Conservation (phyloP, 2,113 vertebrate genomes). For the Clarias batrachus region DNA sequence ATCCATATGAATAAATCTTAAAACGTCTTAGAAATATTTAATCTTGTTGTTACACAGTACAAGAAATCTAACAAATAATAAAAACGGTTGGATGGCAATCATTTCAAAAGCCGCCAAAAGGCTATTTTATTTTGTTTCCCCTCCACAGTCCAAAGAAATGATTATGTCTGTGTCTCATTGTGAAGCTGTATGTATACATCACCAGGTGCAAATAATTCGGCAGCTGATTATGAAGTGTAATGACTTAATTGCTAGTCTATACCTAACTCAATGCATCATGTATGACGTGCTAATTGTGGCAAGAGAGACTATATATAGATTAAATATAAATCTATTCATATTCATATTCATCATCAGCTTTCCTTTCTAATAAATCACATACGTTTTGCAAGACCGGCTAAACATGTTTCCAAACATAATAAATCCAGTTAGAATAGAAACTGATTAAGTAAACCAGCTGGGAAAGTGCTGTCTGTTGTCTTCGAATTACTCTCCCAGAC, state of each 20-base stretch:
- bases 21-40: not conserved
- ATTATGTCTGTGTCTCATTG: too few species aligned
- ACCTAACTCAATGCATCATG: not conserved
- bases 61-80: not conserved
- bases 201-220: not conserved
- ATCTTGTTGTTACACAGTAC: not conserved
- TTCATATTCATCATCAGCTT: not conserved
- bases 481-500: not conserved
- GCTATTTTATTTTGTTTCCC: too few species aligned
- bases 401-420: not conserved
- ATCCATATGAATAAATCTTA: not conserved
- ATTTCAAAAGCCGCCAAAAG: not conserved
- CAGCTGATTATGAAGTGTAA: not conserved
- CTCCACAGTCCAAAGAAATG: too few species aligned
- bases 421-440: not conserved
- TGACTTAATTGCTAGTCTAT: not conserved
- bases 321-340: too few species aligned
- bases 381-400: not conserved
- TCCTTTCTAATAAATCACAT: not conserved
- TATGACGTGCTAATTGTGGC: not conserved
- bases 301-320: not conserved
- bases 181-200: not conserved
- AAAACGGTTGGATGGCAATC: not conserved
- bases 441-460: not conserved
- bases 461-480: not conserved